Evolutionary conservation across 2,797 vertebrate species (phyloP), one percentile per base, ranked within the genome.

Genomic region (Thalassophryne amazonica): DNA sequence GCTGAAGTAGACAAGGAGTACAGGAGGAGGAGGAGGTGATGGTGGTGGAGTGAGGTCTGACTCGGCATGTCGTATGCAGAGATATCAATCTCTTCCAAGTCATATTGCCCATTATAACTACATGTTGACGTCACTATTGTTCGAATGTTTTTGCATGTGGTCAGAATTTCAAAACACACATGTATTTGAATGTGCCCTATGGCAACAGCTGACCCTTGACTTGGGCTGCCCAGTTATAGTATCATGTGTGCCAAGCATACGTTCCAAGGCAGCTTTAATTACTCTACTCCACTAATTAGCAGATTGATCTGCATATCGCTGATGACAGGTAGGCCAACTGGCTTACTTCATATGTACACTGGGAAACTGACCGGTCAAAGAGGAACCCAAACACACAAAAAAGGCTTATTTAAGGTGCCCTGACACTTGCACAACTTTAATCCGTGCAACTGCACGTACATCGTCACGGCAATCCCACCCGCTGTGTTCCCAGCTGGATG

Each of bases 231-330:
- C 43, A 20, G 38, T 58, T 81, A 46, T 67, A 61, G 47, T 46
- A 55, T 58, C 54, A 62, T 39, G 53, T 47, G 55, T 74, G 80
- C 86, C 74, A 78, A 79, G 68, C 81, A 81, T 81, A 79, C 85
- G 82, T 70, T 84, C 64, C 54, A 67, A 52, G 78, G 78, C 69
- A 45, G 76, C 66, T 52, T 83, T 84, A 83, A 84, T 81, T 76
- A 82, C 78, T 86, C 61, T 54, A 54, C 71, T 69, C 73, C 69
- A 79, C 81, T 80, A 86, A 85, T 87, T 86, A 88, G 66, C 75
- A 85, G 76, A 83, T 83, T 77, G 76, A 86, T 82, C 78, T 84
- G 81, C 86, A 85, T 87, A 85, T 84, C 85, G 54, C 80, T 73
- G 70, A 79, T 42, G 69, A 73, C 64, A 70, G 69, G 69, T 70